Conservation (phyloP, 1,140 invertebrate genomes). For the Drosophila nigrodunni region DNA sequence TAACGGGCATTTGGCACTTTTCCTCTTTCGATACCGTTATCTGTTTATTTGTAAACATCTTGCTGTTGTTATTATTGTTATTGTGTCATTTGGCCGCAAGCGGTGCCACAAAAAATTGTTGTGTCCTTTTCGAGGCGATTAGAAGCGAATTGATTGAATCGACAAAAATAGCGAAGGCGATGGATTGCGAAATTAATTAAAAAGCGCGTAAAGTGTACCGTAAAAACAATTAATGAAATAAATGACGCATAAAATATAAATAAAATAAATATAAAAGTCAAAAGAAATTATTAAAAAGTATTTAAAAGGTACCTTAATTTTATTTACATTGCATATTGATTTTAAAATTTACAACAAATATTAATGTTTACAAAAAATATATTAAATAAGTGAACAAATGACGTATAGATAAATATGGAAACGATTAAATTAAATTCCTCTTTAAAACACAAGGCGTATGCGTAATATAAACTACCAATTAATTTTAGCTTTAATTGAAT, state of each 20-base stretch:
- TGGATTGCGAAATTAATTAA: conserved; percentile 31
- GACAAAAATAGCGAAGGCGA: background rate
- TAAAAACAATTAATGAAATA: background rate
- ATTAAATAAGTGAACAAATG: too few relatives aligned
- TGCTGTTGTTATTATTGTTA: conserved; percentile 32
- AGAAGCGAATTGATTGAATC: conserved; percentile 20
- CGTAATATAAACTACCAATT: too few relatives aligned
- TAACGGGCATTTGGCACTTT: conserved; percentile 27
- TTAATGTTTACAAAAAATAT: too few relatives aligned
- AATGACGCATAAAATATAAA: too few relatives aligned
- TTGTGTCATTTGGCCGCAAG: conserved; percentile 42
- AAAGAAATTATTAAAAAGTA: background rate
- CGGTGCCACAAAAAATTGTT: conserved; percentile 27
- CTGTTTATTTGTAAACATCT: conserved; percentile 36
- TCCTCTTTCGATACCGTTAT: conserved; percentile 28
- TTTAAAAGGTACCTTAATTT: background rate
- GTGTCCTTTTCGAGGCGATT: conserved; percentile 29
- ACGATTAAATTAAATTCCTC: too few relatives aligned
- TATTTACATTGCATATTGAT: background rate
- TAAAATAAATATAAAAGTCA: too few relatives aligned
- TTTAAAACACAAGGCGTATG: too few relatives aligned
- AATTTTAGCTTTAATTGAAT: too few relatives aligned
- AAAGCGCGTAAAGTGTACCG: background rate
- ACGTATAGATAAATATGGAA: too few relatives aligned
- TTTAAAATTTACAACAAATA: too few relatives aligned